phyloP scores from a whole-genome alignment of 2,113 vertebrate species.

The Salminus brasiliensis region DNA sequence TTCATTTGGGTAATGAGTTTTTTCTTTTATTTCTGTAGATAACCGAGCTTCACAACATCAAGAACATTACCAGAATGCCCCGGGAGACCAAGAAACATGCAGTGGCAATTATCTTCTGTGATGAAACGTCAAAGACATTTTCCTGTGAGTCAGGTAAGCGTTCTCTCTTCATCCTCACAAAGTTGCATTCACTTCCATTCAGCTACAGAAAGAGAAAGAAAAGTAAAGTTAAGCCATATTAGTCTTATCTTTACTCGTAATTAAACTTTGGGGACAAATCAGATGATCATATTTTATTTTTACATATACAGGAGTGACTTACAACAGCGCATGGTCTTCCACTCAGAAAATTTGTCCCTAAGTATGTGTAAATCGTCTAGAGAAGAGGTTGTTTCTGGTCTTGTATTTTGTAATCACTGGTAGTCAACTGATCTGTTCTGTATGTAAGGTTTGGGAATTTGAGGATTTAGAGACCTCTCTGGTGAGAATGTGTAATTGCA shows the following conservation, averaged over 20 bases:
- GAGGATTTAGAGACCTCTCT: too few species aligned
- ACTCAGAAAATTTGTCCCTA: too few species aligned
- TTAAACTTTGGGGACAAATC: conserved; percentile 19
- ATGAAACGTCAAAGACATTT: conserved; percentile 98
- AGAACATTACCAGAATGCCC: conserved; percentile 97
- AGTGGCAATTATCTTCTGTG: conserved; percentile 97
- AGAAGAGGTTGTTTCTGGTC: too few species aligned
- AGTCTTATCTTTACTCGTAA: too few species aligned
- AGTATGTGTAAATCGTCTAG: too few species aligned
- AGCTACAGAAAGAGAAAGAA: conserved; percentile 9
- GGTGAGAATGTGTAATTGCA: too few species aligned
- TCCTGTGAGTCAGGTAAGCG: conserved; percentile 97
- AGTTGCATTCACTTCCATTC: background rate
- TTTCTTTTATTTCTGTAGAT: conserved; percentile 80
- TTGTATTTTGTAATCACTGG: too few species aligned
- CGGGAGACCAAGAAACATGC: conserved; percentile 98
- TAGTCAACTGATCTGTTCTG: too few species aligned
- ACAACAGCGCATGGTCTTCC: too few species aligned
- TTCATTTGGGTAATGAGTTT: conserved; percentile 65
- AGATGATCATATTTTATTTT: too few species aligned
- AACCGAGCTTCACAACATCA: conserved; percentile 97
- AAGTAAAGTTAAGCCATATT: background rate
- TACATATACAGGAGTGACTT: too few species aligned
- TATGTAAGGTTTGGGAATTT: too few species aligned
- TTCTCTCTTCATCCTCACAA: conserved; percentile 45